Conservation (phyloP, 1,140 invertebrate species). For the Battus philenor region DNA sequence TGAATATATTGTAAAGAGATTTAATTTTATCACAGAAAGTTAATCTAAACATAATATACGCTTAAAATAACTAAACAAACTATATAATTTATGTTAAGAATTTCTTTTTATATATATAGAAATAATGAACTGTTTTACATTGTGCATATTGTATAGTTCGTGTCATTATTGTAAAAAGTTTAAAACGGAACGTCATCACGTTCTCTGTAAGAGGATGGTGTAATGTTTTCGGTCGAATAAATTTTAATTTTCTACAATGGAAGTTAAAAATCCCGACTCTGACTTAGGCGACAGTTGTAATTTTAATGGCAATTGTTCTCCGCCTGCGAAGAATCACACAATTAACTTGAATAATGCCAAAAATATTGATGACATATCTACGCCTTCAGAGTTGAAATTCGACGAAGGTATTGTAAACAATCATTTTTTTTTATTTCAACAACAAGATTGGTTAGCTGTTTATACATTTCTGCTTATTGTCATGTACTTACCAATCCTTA, state of each 20-base stretch:
- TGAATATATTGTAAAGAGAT: no score
- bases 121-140: no score
- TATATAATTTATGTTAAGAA: no score
- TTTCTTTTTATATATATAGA: no score
- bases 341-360: conserved; percentile 53
- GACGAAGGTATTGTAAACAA: conserved; percentile 74
- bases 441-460: no score
- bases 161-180: conserved; percentile 16
- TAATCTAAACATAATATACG: no score
- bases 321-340: conserved; percentile 33
- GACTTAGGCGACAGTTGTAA: conserved; percentile 51
- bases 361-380: conserved; percentile 75
- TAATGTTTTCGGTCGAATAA: conserved; percentile 65
- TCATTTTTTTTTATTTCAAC: conserved; percentile 27
- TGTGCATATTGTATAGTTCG: conserved; percentile 12
- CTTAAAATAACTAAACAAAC: no score
- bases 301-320: conserved; percentile 58
- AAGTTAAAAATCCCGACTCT: conserved; percentile 45
- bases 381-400: conserved; percentile 72
- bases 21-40: no score
- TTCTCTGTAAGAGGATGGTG: conserved; percentile 40
- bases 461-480: background rate
- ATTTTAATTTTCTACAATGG: conserved; percentile 58
- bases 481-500: background rate
- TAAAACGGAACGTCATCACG: conserved; percentile 29